Percentiles rank a stretch among this genome's conserved stretches.
Conservation (phyloP, 2,113 vertebrate species). For the Muntiacus reevesi region DNA sequence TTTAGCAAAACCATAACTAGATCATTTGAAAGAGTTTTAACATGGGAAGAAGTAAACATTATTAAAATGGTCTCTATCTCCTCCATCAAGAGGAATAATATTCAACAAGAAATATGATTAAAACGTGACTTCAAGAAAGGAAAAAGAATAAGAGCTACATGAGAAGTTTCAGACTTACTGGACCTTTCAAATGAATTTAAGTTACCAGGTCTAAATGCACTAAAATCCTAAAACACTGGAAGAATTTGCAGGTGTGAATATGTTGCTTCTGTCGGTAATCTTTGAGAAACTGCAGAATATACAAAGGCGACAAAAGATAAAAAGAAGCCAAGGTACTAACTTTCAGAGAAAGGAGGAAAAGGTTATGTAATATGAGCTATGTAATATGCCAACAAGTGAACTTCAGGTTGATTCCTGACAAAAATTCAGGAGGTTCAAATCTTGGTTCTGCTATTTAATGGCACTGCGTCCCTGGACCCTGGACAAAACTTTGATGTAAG, state of each 20-base stretch:
- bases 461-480: not conserved
- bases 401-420: not conserved
- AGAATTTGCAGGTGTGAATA: not conserved
- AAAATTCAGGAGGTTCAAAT: not conserved
- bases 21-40: constrained; percentile 20
- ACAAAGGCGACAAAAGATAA: not conserved
- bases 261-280: not conserved
- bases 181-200: not conserved
- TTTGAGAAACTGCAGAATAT: not conserved
- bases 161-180: not conserved
- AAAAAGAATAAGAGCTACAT: not conserved
- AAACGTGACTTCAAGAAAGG: not conserved
- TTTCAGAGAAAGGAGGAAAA: not conserved
- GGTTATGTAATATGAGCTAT: not conserved
- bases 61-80: not conserved
- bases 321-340: not conserved
- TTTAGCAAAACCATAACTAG: constrained; percentile 19
- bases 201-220: not conserved
- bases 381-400: not conserved
- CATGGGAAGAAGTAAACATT: not conserved
- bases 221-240: not conserved
- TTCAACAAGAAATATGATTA: not conserved
- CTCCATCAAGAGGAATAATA: not conserved
- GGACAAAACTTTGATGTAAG: not conserved
- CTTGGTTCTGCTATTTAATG: not conserved